Evolutionary conservation across 2,113 vertebrate genomes (phyloP).

Genomic region (Paramisgurnus dabryanus): DNA sequence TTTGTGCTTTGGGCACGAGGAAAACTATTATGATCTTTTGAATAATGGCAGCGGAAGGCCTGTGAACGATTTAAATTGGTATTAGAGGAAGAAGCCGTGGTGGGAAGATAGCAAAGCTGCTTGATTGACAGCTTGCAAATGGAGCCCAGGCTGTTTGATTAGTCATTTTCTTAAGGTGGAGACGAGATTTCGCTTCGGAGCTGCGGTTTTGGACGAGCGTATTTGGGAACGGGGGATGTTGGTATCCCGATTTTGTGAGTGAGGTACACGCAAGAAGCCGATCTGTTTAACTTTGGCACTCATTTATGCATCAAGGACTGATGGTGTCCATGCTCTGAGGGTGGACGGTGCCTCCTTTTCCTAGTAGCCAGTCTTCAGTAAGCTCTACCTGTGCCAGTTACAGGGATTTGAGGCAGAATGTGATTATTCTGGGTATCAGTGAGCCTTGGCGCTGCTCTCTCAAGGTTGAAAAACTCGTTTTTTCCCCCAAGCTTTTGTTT

Average conservation of each 20-base stretch:
- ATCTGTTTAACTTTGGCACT: slow-evolving; percentile 38
- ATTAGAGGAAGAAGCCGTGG: slow-evolving; percentile 93
- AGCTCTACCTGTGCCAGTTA: slow-evolving; percentile 59
- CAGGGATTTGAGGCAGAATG: slow-evolving; percentile 68
- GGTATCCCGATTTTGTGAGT: slow-evolving; percentile 38
- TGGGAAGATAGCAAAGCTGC: slow-evolving; percentile 82
- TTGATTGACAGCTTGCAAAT: slow-evolving; percentile 96
- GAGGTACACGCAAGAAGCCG: slow-evolving; percentile 40
- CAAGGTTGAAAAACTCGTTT: slow-evolving; percentile 55
- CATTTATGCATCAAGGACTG: slow-evolving; percentile 40
- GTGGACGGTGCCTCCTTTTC: slow-evolving; percentile 26
- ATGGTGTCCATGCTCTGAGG: slow-evolving; percentile 2
- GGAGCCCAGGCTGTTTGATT: slow-evolving; percentile 86
- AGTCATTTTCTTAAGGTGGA: slow-evolving; percentile 86
- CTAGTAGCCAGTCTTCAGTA: slow-evolving; percentile 59
- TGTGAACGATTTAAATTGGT: slow-evolving; percentile 99
- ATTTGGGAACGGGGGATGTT: slow-evolving; percentile 18
- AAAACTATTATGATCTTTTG: slow-evolving; percentile 99
- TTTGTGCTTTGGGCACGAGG: slow-evolving; percentile 99
- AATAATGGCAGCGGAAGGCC: slow-evolving; percentile 99
- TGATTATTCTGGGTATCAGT: slow-evolving; percentile 75
- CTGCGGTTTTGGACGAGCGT: slow-evolving; percentile 58
- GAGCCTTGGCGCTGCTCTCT: slow-evolving; percentile 61
- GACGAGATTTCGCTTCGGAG: slow-evolving; percentile 59
- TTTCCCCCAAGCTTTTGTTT: slow-evolving; percentile 68